Percentiles rank a stretch among this genome's conserved stretches.
phyloP scores from a whole-genome alignment of 2,888 invertebrate genomes.

The Limnephilus lunatus region DNA sequence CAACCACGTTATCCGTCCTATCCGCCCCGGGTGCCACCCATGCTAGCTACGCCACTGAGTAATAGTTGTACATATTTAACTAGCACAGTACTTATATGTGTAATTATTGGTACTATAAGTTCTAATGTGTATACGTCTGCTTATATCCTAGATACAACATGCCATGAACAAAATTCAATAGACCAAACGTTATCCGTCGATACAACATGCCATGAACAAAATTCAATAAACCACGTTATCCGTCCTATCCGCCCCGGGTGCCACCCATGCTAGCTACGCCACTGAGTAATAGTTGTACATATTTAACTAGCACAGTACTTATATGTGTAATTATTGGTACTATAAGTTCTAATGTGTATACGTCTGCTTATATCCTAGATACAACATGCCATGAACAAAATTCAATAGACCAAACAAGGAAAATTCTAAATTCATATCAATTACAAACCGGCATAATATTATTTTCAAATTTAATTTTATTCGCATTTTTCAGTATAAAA shows the following conservation, averaged over 20 bases:
- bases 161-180: neutral
- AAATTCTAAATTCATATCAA: neutral
- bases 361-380: neutral
- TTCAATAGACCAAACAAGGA: neutral
- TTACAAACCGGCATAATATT: neutral
- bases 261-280: too few species aligned
- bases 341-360: neutral
- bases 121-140: neutral
- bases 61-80: neutral
- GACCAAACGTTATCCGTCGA: too few species aligned
- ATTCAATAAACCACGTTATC: too few species aligned
- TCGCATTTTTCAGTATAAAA: neutral
- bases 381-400: neutral
- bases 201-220: too few species aligned
- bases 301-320: neutral
- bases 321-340: neutral
- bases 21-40: too few species aligned
- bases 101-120: neutral
- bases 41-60: too few species aligned
- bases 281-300: neutral
- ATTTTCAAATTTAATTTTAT: neutral
- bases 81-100: neutral
- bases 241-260: too few species aligned
- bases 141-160: neutral
- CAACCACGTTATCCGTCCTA: too few species aligned